These are phyloP conservation scores for Drosophila leonis DNA, from an alignment of 2,888 invertebrate genomes.

Conservation along the genomic window DNA sequence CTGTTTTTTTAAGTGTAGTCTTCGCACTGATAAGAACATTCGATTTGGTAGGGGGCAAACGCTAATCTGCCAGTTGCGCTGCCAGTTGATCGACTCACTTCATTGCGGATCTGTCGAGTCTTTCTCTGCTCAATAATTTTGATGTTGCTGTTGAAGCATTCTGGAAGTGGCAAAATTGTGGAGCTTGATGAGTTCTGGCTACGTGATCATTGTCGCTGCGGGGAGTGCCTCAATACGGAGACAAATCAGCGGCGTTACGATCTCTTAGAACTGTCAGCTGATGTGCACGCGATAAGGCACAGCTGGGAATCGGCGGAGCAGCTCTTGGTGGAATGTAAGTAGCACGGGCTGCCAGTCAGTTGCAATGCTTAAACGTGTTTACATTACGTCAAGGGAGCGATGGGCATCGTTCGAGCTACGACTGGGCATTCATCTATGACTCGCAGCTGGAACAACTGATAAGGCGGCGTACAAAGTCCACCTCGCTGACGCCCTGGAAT, in stretches of 20 bases:
- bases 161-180: conserved; percentile 56
- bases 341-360: background rate
- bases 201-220: conserved; percentile 87
- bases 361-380: background rate
- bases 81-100: conserved; percentile 23
- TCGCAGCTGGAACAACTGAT: conserved; percentile 71
- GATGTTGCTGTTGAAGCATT: conserved; percentile 70
- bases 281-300: conserved; percentile 84
- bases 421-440: conserved; percentile 47
- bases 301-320: conserved; percentile 74
- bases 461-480: conserved; percentile 50
- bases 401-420: conserved; percentile 56
- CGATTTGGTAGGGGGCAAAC: background rate
- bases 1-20: background rate
- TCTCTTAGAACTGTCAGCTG: conserved; percentile 86
- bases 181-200: conserved; percentile 81
- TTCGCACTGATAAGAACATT: conserved; percentile 48
- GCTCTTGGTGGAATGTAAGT: conserved; percentile 87
- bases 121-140: background rate
- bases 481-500: conserved; percentile 86
- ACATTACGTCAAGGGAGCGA: conserved; percentile 51
- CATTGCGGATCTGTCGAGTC: conserved; percentile 9
- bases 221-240: conserved; percentile 87
- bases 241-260: conserved; percentile 88
- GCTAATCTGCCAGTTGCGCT: conserved; percentile 10